A percentile compares a stretch with the other conserved stretches of the same genome.
phyloP scores from a whole-genome alignment of 2,797 vertebrate genomes.

The Pygocentrus nattereri region DNA sequence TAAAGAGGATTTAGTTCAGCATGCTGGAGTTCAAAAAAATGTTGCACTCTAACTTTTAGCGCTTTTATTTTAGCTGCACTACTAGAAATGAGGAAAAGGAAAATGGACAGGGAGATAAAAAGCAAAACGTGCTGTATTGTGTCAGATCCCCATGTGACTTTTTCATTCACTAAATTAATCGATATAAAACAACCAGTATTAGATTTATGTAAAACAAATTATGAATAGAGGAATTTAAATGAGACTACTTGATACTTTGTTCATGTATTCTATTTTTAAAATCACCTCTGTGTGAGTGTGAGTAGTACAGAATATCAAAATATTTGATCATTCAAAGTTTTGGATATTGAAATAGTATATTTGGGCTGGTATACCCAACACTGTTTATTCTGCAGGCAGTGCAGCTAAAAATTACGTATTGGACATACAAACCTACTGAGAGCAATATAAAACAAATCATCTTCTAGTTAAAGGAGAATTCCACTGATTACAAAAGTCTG shows the following conservation, averaged over 20 bases:
- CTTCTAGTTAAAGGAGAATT: too few relatives aligned
- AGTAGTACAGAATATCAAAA: neutral
- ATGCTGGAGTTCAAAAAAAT: slow-evolving; percentile 12
- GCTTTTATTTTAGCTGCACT: slow-evolving; percentile 8
- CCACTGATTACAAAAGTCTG: too few relatives aligned
- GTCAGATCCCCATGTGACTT: neutral
- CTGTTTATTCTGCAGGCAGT: neutral
- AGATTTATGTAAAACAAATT: neutral
- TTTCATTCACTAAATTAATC: neutral
- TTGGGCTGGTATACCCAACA: neutral
- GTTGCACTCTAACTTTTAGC: slow-evolving; percentile 8
- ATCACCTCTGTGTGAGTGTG: neutral
- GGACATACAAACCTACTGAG: neutral
- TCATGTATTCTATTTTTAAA: neutral
- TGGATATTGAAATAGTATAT: neutral
- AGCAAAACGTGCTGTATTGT: slow-evolving; percentile 6
- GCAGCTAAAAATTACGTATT: neutral
- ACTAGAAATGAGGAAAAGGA: neutral
- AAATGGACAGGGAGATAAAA: neutral
- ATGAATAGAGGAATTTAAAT: neutral
- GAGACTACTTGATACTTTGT: neutral
- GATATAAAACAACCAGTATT: neutral
- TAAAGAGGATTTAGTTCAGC: neutral
- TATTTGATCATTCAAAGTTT: neutral
- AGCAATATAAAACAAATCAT: neutral